These are phyloP conservation scores for Zaprionus ornatus DNA, from an alignment of 1,140 invertebrate genomes.

Conservation along the genomic window DNA sequence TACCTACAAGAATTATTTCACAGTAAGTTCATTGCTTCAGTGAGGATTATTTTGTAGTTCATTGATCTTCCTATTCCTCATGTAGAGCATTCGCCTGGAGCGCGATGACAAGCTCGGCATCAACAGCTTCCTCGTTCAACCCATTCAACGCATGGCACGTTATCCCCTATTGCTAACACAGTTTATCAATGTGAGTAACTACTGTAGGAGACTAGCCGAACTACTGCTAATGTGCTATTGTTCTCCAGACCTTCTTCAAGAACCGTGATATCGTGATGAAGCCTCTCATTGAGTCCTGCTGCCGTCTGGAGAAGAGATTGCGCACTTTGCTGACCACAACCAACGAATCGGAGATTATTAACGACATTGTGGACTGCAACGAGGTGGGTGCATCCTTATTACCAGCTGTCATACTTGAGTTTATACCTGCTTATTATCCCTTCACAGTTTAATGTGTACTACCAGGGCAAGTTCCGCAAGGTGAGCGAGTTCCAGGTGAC, in stretches of 20 bases:
- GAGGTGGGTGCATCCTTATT: slow-evolving; percentile 52
- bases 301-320: slow-evolving; percentile 75
- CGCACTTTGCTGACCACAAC: slow-evolving; percentile 73
- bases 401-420: neutral
- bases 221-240: neutral
- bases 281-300: slow-evolving; percentile 77
- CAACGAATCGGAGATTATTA: slow-evolving; percentile 81
- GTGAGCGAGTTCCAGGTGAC: slow-evolving; percentile 74
- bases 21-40: slow-evolving; percentile 41
- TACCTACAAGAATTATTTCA: slow-evolving; percentile 80
- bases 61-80: neutral
- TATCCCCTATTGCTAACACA: slow-evolving; percentile 78
- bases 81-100: slow-evolving; percentile 74
- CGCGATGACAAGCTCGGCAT: slow-evolving; percentile 81
- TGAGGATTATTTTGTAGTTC: neutral
- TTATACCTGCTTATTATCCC: neutral
- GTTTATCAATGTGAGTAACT: slow-evolving; percentile 70
- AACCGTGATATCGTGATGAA: slow-evolving; percentile 77
- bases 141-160: slow-evolving; percentile 80
- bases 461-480: slow-evolving; percentile 81
- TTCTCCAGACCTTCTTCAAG: slow-evolving; percentile 73
- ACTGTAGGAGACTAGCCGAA: neutral
- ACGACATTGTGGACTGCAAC: slow-evolving; percentile 80
- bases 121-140: slow-evolving; percentile 82
- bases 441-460: slow-evolving; percentile 76